Conservation (phyloP, 2,113 vertebrate genomes). For the Alligator mississippiensis region DNA sequence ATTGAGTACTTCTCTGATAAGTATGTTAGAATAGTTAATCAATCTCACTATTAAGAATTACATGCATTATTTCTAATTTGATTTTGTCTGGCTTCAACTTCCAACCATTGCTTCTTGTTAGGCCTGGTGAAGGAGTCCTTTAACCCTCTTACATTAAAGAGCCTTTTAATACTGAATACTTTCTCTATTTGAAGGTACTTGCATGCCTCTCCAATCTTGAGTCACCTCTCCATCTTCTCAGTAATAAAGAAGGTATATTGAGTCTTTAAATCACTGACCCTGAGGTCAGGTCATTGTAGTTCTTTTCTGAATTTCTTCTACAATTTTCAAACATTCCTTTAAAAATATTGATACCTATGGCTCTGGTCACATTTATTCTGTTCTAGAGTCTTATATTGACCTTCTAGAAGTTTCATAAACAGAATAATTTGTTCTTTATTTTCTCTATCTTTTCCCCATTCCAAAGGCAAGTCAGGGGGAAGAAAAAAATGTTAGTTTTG, state of each 20-base stretch:
- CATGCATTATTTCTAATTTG: not conserved
- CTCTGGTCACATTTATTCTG: not conserved
- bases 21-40: not conserved
- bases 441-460: not conserved
- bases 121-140: not conserved
- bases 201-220: not conserved
- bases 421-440: not conserved
- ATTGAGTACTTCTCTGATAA: not conserved
- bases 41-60: not conserved
- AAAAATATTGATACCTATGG: not conserved
- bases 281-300: not conserved
- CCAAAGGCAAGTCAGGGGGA: fast-evolving
- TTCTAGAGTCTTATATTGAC: not conserved
- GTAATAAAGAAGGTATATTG: not conserved
- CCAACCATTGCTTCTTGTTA: not conserved
- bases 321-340: not conserved
- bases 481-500: not conserved
- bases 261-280: not conserved
- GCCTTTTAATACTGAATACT: not conserved
- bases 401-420: not conserved
- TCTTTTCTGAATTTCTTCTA: not conserved
- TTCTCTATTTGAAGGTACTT: not conserved
- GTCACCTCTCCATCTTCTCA: not conserved
- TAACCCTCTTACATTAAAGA: not conserved
- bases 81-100: not conserved